Base-by-base conservation (phyloP, 2,888 invertebrate species). In the Latheticus oryzae region DNA sequence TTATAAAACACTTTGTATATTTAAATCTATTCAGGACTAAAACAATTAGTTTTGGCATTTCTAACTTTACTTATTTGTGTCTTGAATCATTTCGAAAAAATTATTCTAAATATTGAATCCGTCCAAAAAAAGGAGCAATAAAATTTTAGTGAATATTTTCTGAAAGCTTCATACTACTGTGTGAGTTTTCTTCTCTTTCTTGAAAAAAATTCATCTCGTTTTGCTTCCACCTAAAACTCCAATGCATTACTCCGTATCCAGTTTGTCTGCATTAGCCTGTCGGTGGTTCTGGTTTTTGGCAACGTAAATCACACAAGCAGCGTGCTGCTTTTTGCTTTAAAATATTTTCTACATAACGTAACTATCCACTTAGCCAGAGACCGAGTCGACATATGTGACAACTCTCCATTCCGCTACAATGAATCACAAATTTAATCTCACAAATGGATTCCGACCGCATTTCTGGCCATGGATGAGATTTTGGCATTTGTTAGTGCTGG, bases 401-500 rank as follows among this genome's bases (percentile, higher is more conserved):
- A 83, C 77, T 84, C 82, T 79, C 79, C 79, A 79, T 80, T 79
- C 79, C 80, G 70, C 77, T 76, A 78, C 80, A 75, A 80, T 80
- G 84, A 82, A 83, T 84, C 84, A 84, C 82, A 83, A 83, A 82
- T 81, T 85, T 87, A 88, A 88, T 88, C 84, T 86, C 84, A 81
- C 85, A 86, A 87, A 87, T 87, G 85, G 85, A 81, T 78, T 76
- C 79, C 64, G 79, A 81, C 75, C 75, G 69, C 75, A 74, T 71
- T 61, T 67, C 52, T 58, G 55, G n/a, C 62, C 66, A 45, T 59
- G 59, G 61, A 61, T 60, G 57, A 47, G 58, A 53, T 51, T 45
- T 47, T 52, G 23, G 37, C 60, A 35, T 53, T 63, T 70, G n/a
- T n/a, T n/a, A n/a, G n/a, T n/a, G n/a, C n/a, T n/a, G 12, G 5